These are phyloP conservation scores for Agonum fuliginosum DNA, from an alignment of 2,888 invertebrate species.

Conservation along the genomic window DNA sequence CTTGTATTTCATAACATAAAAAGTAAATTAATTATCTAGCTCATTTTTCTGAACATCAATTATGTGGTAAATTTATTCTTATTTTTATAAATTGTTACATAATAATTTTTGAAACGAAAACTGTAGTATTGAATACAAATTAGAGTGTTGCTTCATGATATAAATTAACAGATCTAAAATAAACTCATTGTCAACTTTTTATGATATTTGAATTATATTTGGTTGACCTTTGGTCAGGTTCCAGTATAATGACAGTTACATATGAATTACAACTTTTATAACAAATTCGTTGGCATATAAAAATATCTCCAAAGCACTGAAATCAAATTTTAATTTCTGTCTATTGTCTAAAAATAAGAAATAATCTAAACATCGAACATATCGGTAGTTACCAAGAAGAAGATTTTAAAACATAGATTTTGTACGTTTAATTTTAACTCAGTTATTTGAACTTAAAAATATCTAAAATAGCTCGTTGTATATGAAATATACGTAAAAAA, in stretches of 20 bases:
- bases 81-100: neutral
- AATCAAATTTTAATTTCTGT: slow-evolving; percentile 3
- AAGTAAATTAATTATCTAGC: neutral
- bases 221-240: slow-evolving; percentile 38
- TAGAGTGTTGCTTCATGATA: neutral
- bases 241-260: slow-evolving; percentile 28
- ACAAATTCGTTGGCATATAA: neutral
- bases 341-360: slow-evolving; percentile 46
- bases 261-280: neutral
- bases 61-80: neutral
- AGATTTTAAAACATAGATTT: neutral
- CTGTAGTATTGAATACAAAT: neutral
- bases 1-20: neutral
- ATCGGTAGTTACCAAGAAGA: neutral
- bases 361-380: neutral
- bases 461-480: slow-evolving; percentile 42
- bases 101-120: neutral
- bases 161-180: neutral
- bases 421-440: slow-evolving; percentile 20
- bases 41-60: neutral
- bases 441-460: slow-evolving; percentile 13
- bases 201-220: neutral
- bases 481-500: slow-evolving; percentile 30
- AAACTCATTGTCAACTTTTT: slow-evolving; percentile 3
- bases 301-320: slow-evolving; percentile 4